These are phyloP conservation scores for Plagodis pulveraria DNA, from an alignment of 2,888 invertebrate species.

Conservation along the genomic window DNA sequence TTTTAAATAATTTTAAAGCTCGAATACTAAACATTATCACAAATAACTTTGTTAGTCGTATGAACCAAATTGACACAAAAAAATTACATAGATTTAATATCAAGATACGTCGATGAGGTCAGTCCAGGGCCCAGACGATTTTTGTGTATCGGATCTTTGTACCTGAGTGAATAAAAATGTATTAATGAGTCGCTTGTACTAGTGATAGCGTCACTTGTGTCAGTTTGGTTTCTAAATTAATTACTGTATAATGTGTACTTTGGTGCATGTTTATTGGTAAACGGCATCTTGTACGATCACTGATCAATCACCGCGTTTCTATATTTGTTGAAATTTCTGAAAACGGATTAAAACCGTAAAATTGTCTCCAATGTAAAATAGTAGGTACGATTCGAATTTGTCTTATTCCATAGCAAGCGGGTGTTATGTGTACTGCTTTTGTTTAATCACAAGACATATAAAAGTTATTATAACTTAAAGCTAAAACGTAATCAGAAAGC, in stretches of 20 bases:
- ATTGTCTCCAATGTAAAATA: not conserved
- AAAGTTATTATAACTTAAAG: conserved; percentile 42
- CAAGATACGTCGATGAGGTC: conserved; percentile 22
- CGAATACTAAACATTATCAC: conserved; percentile 58
- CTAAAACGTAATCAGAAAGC: conserved; percentile 30
- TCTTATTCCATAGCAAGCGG: conserved; percentile 3
- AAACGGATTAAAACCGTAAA: conserved; percentile 50
- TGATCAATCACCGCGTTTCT: conserved; percentile 53
- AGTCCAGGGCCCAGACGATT: conserved; percentile 24
- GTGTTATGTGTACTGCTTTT: conserved; percentile 12
- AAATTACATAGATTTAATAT: conserved; percentile 26
- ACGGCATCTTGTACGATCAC: conserved; percentile 41
- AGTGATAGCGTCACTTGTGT: conserved; percentile 23
- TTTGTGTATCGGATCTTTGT: conserved; percentile 31
- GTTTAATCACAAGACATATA: conserved; percentile 18
- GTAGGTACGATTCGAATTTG: conserved; percentile 1
- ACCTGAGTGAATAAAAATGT: conserved; percentile 29
- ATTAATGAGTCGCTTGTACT: conserved; percentile 7
- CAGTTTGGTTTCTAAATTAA: conserved; percentile 34
- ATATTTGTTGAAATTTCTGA: conserved; percentile 60
- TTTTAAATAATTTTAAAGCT: conserved; percentile 37
- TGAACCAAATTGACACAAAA: conserved; percentile 50
- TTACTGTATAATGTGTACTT: conserved; percentile 25
- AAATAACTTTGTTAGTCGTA: conserved; percentile 56
- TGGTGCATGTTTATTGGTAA: conserved; percentile 25